phyloP scores from a whole-genome alignment of 2,113 vertebrate species.

The Petaurus breviceps region DNA sequence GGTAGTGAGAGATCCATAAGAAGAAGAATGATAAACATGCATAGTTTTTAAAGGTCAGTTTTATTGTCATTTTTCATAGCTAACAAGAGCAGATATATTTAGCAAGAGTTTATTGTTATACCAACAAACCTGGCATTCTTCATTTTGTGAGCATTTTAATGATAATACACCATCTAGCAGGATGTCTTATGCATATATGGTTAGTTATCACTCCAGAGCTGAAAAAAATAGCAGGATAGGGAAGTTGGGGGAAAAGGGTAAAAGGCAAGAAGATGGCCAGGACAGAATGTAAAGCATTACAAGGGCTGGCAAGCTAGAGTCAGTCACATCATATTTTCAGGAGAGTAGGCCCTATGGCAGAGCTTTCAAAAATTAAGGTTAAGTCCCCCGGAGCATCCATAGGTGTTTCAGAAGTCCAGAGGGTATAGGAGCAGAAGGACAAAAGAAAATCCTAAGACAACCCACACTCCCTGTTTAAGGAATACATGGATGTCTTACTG shows the following conservation, averaged over 20 bases:
- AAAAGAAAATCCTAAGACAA: background rate
- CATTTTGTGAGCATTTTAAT: background rate
- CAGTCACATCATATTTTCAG: background rate
- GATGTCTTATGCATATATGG: background rate
- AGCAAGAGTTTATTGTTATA: background rate
- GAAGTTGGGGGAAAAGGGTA: background rate
- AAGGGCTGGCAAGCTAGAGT: background rate
- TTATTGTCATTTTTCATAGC: background rate
- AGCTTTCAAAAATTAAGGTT: background rate
- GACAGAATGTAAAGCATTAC: background rate
- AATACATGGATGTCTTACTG: background rate
- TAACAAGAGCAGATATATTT: conserved; percentile 42
- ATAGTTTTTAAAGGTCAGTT: conserved; percentile 21
- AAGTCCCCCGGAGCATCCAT: background rate
- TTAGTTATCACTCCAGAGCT: background rate
- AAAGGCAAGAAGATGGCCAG: background rate
- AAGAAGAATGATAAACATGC: background rate
- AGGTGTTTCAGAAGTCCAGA: background rate
- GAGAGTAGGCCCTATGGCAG: background rate
- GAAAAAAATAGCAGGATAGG: background rate
- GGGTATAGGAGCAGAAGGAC: background rate
- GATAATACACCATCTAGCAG: background rate
- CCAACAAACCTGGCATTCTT: background rate
- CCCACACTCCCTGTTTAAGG: too few relatives aligned
- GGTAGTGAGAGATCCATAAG: background rate